Percentiles rank a stretch among this genome's conserved stretches.
Evolutionary conservation across 2,888 invertebrate species (phyloP).

Genomic region (Balanococcus diminutus): DNA sequence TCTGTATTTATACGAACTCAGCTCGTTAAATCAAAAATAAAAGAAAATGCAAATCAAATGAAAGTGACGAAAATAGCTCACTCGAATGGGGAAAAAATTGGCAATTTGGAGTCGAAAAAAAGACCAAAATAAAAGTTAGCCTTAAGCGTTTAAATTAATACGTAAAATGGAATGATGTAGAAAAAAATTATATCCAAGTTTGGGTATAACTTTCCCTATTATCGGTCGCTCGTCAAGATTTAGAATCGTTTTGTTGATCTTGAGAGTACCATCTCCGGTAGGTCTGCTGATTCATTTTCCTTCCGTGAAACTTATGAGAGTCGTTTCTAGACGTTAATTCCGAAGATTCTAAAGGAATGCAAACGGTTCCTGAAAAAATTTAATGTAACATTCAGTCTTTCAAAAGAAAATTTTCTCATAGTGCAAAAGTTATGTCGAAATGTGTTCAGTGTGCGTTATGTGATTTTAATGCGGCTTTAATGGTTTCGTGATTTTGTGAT

Average conservation of each 20-base stretch:
- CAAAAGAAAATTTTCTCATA: background rate
- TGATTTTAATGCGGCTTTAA: constrained; percentile 14
- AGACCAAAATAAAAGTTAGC: background rate
- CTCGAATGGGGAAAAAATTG: background rate
- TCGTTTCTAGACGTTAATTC: constrained; percentile 50
- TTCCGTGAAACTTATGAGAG: constrained; percentile 44
- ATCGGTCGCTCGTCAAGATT: constrained; percentile 40
- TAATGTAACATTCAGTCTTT: background rate
- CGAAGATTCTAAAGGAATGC: constrained; percentile 54
- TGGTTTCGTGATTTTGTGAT: constrained; percentile 1
- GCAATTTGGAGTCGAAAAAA: background rate
- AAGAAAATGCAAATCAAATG: too few species aligned
- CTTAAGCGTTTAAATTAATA: background rate
- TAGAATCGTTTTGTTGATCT: constrained; percentile 29
- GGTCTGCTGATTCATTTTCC: constrained; percentile 12
- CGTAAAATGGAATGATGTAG: background rate
- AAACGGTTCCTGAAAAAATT: constrained; percentile 51
- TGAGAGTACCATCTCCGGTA: constrained; percentile 47
- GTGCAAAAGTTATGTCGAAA: background rate
- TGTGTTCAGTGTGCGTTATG: constrained; percentile 36
- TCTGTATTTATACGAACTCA: too few species aligned
- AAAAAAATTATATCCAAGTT: constrained; percentile 38
- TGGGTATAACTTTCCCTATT: constrained; percentile 5
- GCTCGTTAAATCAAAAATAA: too few species aligned
- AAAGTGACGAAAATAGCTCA: background rate